These are phyloP conservation scores for Cantharis lateralis DNA, from an alignment of 2,888 invertebrate species.

Conservation along the genomic window DNA sequence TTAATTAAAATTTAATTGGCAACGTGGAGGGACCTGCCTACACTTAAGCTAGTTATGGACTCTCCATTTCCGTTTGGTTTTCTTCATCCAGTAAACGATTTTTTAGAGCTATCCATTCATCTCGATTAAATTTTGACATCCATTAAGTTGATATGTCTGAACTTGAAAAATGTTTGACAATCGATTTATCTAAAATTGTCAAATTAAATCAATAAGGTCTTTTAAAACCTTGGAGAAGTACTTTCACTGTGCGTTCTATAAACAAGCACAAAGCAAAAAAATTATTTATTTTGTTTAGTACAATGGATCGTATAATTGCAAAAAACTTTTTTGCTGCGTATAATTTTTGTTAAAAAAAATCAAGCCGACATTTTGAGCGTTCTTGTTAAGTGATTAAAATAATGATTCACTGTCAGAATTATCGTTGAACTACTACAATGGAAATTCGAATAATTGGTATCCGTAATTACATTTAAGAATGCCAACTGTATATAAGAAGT, in stretches of 20 bases:
- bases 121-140: background rate
- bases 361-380: slow-evolving; percentile 6
- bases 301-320: background rate
- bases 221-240: background rate
- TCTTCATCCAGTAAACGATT: background rate
- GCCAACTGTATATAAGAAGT: slow-evolving; percentile 37
- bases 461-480: slow-evolving; percentile 41
- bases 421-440: slow-evolving; percentile 32
- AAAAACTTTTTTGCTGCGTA: background rate
- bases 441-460: slow-evolving; percentile 39
- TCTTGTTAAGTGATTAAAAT: slow-evolving; percentile 21
- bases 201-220: background rate
- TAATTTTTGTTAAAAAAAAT: background rate
- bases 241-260: background rate
- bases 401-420: slow-evolving; percentile 25
- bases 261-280: background rate
- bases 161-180: background rate
- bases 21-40: background rate
- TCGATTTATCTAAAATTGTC: background rate
- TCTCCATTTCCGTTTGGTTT: background rate
- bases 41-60: background rate
- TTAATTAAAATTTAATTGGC: background rate
- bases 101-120: background rate
- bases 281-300: background rate
- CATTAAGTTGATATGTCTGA: background rate